Base-by-base conservation (phyloP, 2,113 vertebrate species). In the Mustela nigripes region DNA sequence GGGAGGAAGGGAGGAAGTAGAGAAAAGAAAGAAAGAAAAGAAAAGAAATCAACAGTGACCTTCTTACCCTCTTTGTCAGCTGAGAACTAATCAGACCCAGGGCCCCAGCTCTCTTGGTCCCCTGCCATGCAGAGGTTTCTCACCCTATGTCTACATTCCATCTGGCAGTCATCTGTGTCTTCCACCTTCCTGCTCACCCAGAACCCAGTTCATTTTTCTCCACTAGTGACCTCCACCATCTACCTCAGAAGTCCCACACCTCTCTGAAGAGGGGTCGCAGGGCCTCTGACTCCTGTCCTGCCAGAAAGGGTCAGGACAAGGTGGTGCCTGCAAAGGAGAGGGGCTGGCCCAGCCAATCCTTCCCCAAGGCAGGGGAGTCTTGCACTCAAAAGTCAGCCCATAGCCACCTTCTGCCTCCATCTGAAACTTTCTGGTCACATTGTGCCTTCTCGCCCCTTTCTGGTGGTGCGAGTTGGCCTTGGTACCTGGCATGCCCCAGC, bases 1-100 rank as follows among this genome's bases (percentile, higher is more conserved):
- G 53, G 53, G 16, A 14, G 15, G 15, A 16, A 18, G 53, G 53
- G 53, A 56, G 53, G 53, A 56, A 56, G 53, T 18, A 56, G 15
- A 53, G 53, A 53, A 53, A 16, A 53, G 22, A 24, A 80, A 26
- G 74, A 9, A 6, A 53, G 50, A 53, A 5, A 58, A 58, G 56
- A 24, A 60, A 56, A 73, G 65, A 83, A 81, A 67, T 48, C 82
- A 93, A 31, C 81, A 95, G 63, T 18, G 78, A 93, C 82, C 82
- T 95, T 95, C 24, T 81, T 78, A 78, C 56, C 71, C 78, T 92
- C 71, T 97, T 69, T 94, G 89, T 97, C 93, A 95, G 95, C 65
- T 82, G 85, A 96, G 88, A 97, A 82, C 79, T 91, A 91, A 39
- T 11, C 67, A 87, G 87, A 95, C 48, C 15, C 71, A 89, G 88